Percentiles rank a stretch among this genome's conserved stretches.
phyloP scores from a whole-genome alignment of 2,797 vertebrate genomes.

The Thripadectes ignobilis region DNA sequence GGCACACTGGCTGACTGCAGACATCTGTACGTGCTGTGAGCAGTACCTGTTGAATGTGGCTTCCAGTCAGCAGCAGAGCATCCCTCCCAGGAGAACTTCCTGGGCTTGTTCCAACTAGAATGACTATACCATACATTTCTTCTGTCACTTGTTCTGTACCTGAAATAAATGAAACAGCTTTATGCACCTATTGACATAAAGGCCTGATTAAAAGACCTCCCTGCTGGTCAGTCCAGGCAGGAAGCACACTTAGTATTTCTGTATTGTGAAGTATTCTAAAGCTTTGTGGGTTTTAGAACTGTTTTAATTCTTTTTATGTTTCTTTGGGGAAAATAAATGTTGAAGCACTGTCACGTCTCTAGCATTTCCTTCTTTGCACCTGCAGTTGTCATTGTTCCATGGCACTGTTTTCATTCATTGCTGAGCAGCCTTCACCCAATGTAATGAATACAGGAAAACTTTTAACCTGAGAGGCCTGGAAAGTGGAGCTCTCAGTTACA shows the following conservation, averaged over 20 bases:
- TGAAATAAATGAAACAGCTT: constrained; percentile 13
- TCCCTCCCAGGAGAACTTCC: constrained; percentile 11
- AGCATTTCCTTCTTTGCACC: constrained; percentile 28
- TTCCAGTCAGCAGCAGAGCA: constrained; percentile 19
- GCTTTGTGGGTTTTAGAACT: background rate
- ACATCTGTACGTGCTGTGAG: constrained; percentile 61
- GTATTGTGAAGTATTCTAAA: constrained; percentile 12
- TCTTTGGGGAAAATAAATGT: constrained; percentile 48
- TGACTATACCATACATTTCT: background rate
- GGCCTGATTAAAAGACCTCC: constrained; percentile 15
- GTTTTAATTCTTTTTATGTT: constrained; percentile 14
- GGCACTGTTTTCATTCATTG: background rate
- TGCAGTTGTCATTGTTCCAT: background rate
- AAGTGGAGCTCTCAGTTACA: background rate
- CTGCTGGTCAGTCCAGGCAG: constrained; percentile 22
- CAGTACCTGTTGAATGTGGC: constrained; percentile 45
- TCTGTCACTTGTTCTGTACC: background rate
- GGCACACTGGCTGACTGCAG: constrained; percentile 57
- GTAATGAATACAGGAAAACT: background rate
- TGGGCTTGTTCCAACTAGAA: constrained; percentile 33
- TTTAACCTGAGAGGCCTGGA: background rate
- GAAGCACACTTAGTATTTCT: background rate
- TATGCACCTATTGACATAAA: constrained; percentile 7
- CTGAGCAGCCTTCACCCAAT: background rate
- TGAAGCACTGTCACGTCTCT: background rate